Percentiles rank a stretch among this genome's conserved stretches.
Evolutionary conservation across 2,113 vertebrate genomes (phyloP).

Genomic region (Planiliza haematocheilus): DNA sequence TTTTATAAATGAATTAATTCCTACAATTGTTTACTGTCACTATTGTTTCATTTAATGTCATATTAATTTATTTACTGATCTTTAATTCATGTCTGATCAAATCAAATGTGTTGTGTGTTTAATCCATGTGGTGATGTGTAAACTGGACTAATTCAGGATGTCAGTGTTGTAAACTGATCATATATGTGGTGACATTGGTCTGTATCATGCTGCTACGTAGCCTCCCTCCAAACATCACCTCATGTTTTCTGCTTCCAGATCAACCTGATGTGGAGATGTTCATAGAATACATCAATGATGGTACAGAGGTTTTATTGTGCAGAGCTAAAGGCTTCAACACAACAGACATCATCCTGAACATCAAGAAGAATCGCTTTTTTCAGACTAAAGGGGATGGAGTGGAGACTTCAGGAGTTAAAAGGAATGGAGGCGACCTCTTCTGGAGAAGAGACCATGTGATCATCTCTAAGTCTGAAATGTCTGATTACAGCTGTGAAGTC

Average conservation of each 20-base stretch:
- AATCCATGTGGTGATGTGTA: too few relatives aligned
- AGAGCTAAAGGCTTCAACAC: constrained; percentile 70
- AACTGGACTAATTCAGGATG: too few relatives aligned
- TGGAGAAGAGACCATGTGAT: constrained; percentile 50
- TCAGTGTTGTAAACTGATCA: too few relatives aligned
- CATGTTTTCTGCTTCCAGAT: constrained; percentile 31
- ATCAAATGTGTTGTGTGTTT: too few relatives aligned
- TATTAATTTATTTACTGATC: too few relatives aligned
- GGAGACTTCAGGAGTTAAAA: rapidly evolving
- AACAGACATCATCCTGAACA: constrained; percentile 11
- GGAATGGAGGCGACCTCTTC: constrained; percentile 61
- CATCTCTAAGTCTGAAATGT: constrained; percentile 3
- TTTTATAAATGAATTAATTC: too few relatives aligned
- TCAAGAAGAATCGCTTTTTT: background rate
- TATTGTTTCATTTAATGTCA: too few relatives aligned
- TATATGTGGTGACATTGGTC: too few relatives aligned
- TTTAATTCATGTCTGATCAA: too few relatives aligned
- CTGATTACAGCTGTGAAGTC: constrained; percentile 29
- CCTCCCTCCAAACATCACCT: too few relatives aligned
- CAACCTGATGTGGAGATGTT: background rate
- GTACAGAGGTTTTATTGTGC: constrained; percentile 41
- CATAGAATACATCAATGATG: rapidly evolving
- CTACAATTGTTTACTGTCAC: too few relatives aligned
- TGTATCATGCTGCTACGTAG: too few relatives aligned
- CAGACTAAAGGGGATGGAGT: background rate